phyloP scores from a whole-genome alignment of 1,140 invertebrate genomes.

The Pachypsylla venusta region DNA sequence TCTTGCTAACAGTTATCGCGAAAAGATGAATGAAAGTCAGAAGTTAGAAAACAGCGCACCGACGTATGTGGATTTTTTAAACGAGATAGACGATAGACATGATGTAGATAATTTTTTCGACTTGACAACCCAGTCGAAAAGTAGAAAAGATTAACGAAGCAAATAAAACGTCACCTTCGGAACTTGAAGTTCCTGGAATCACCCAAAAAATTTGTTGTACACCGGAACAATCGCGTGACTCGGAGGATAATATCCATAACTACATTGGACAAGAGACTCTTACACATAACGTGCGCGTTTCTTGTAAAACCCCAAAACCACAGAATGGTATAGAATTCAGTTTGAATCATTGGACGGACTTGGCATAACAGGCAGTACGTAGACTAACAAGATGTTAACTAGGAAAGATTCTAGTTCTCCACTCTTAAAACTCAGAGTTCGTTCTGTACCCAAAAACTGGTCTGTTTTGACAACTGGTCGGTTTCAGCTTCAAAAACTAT shows the following conservation, averaged over 20 bases:
- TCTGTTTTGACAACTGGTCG: not conserved
- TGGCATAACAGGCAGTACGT: not conserved
- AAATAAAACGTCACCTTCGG: too few relatives aligned
- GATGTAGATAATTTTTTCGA: constrained; percentile 2
- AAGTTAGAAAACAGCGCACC: not conserved
- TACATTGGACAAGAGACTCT: not conserved
- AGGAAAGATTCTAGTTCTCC: not conserved
- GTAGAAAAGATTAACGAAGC: too few relatives aligned
- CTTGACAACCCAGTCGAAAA: not conserved
- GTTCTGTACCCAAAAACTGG: not conserved
- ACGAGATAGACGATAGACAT: not conserved
- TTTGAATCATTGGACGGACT: constrained; percentile 2
- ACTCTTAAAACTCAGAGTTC: not conserved
- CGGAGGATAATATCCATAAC: not conserved
- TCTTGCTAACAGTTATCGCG: too few relatives aligned
- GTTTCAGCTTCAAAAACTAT: constrained; percentile 4
- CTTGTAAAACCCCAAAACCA: not conserved
- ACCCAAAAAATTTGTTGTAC: not conserved
- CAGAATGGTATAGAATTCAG: not conserved
- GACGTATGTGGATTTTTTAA: constrained; percentile 2
- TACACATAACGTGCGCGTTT: not conserved
- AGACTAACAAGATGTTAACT: not conserved
- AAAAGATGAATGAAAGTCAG: not conserved
- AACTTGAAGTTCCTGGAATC: not conserved
- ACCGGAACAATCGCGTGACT: not conserved